Percentiles rank a stretch among this genome's conserved stretches.
phyloP scores from a whole-genome alignment of 2,797 vertebrate species.

The Gouania willdenowi region DNA sequence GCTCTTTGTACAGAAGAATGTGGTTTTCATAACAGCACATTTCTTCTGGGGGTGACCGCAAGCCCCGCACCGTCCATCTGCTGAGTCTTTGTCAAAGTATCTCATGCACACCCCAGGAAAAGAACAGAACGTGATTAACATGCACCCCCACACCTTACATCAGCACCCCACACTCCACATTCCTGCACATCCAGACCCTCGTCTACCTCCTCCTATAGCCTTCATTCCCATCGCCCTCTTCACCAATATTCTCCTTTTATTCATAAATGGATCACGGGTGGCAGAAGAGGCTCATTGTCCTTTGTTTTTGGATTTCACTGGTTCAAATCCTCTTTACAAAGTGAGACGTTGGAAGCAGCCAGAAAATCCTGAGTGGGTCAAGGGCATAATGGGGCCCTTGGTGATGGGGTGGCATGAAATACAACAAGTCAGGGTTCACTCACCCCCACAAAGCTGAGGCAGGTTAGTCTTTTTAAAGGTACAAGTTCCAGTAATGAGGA shows the following conservation, averaged over 20 bases:
- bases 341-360: conserved; percentile 43
- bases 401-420: conserved; percentile 71
- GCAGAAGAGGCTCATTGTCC: conserved; percentile 49
- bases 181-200: conserved; percentile 30
- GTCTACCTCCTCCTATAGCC: conserved; percentile 23
- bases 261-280: conserved; percentile 66
- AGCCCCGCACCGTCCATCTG: conserved; percentile 70
- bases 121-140: conserved; percentile 66
- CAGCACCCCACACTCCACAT: conserved; percentile 39
- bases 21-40: conserved; percentile 74
- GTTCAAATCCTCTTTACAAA: conserved; percentile 61
- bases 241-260: conserved; percentile 50
- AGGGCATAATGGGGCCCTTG: conserved; percentile 49
- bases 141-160: conserved; percentile 67
- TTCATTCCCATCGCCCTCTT: conserved; percentile 47
- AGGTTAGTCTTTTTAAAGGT: conserved; percentile 60
- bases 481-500: conserved; percentile 29
- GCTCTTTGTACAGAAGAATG: conserved; percentile 78
- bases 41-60: conserved; percentile 63
- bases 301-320: conserved; percentile 62
- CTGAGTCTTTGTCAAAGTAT: conserved; percentile 73
- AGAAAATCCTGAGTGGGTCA: conserved; percentile 52
- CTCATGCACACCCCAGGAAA: conserved; percentile 39
- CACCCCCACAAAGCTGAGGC: conserved; percentile 43
- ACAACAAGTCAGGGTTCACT: conserved; percentile 66